These are phyloP conservation scores for Alcedo quadribrachys DNA, from an alignment of 2,797 vertebrate genomes.

Conservation along the genomic window DNA sequence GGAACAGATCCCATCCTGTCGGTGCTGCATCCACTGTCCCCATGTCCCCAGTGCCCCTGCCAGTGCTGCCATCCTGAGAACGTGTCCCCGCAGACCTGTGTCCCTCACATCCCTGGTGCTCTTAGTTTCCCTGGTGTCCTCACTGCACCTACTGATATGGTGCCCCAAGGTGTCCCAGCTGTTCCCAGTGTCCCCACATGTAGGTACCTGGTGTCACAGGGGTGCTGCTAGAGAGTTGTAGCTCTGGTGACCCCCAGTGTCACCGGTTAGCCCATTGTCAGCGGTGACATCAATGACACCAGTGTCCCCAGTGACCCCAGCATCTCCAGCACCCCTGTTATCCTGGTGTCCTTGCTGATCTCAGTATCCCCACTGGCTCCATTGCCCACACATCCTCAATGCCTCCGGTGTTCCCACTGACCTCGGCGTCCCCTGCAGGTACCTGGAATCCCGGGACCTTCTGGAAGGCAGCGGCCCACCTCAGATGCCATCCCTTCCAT, in stretches of 20 bases:
- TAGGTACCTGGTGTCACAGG: background rate
- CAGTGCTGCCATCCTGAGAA: background rate
- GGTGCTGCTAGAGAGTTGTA: background rate
- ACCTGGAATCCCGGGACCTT: slow-evolving; percentile 13
- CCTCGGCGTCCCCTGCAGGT: background rate
- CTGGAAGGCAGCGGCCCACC: background rate
- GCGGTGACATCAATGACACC: too few species aligned
- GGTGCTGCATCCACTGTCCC: background rate
- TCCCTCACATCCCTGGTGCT: background rate
- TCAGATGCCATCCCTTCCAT: background rate
- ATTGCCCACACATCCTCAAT: background rate
- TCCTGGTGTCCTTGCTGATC: background rate
- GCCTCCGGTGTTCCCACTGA: background rate
- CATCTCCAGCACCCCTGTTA: background rate
- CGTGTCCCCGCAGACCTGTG: background rate
- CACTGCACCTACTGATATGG: background rate
- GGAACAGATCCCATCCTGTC: background rate
- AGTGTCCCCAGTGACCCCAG: background rate
- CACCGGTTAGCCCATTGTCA: background rate
- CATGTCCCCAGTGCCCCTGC: background rate
- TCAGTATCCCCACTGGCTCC: background rate
- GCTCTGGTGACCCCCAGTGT: background rate
- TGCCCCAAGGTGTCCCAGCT: background rate
- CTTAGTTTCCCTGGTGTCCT: background rate
- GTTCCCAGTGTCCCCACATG: background rate